Base-by-base conservation (phyloP, 2,113 vertebrate genomes). In the Carettochelys insculpta region DNA sequence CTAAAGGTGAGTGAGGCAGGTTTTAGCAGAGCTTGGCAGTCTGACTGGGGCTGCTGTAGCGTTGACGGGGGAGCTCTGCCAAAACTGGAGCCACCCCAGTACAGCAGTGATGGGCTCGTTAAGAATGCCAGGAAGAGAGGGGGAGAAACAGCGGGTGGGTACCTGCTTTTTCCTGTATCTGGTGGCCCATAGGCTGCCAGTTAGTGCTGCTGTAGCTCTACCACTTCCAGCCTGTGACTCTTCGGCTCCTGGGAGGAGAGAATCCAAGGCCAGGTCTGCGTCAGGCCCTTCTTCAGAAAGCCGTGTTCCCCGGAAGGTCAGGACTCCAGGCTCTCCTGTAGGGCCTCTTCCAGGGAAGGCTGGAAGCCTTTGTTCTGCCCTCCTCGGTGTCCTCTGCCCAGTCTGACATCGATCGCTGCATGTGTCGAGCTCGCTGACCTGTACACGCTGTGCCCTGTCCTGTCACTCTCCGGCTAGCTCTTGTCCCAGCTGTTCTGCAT, bases 191-290 rank as follows among this genome's bases (percentile, higher is more conserved):
- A 0, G 0, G 31, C 1, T 29, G 73, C 45, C 22, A 1, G 3
- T 43, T 4, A 2, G 45, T 4, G 29, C 52, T n/a, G 14, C 6
- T 0, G 1, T 3, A 45, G 43, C 6, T 1, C 58, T 43, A 41
- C n/a, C 54, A 4, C 12, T 77, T 65, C 75, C 81, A 41, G 84
- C 51, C 0, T 0, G 14, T 34, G 75, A 20, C 1, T 0, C 31
- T n/a, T 27, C 0, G 0, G 1, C 52, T 24, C 81, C 34, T 1
- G 75, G 43, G 38, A 19, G 41, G 20, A 38, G 22, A 6, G 0
- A 17, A 2, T 61, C 48, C 89, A 6, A 3, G 68, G 5, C 20
- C 38, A 71, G 68, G 9, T 22, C 19, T 75, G 38, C 6, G 0
- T 29, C 20, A 82, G 51, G 43, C 65, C 58, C 77, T 82, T 25